These are phyloP conservation scores for Lacerta agilis DNA, from an alignment of 2,797 vertebrate species.

Conservation along the genomic window DNA sequence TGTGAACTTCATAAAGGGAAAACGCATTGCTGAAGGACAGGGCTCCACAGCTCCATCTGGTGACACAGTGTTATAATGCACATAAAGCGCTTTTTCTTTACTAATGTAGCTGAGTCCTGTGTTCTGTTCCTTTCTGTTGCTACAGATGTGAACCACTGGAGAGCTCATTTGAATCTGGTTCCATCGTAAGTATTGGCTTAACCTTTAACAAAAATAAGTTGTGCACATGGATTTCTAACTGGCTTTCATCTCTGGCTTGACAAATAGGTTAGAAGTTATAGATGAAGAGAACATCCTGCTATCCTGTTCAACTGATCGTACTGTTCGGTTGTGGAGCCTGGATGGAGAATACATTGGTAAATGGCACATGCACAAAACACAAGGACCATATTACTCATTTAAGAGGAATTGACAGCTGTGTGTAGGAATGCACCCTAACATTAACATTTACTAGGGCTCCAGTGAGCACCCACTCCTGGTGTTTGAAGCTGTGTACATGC, in stretches of 20 bases:
- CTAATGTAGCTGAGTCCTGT: too few relatives aligned
- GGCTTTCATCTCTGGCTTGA: conserved; percentile 41
- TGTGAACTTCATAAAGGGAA: too few relatives aligned
- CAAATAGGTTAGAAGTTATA: conserved; percentile 77
- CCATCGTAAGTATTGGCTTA: conserved; percentile 66
- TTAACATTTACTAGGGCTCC: too few relatives aligned
- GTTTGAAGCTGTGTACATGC: too few relatives aligned
- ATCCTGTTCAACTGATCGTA: conserved; percentile 77
- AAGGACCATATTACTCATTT: too few relatives aligned
- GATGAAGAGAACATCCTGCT: conserved; percentile 80
- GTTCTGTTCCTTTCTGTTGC: conserved; percentile 24
- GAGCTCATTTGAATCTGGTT: conserved; percentile 74
- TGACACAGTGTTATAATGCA: too few relatives aligned
- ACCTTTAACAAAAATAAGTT: not conserved
- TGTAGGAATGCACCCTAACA: too few relatives aligned
- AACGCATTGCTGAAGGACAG: too few relatives aligned
- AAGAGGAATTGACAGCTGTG: too few relatives aligned
- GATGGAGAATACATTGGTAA: conserved; percentile 76
- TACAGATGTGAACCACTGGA: conserved; percentile 74
- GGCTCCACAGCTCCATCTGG: too few relatives aligned
- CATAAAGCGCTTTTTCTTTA: too few relatives aligned
- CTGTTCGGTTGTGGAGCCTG: conserved; percentile 78
- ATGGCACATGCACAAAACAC: not conserved
- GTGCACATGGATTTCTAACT: not conserved
- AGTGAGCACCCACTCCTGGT: too few relatives aligned